Conservation (phyloP, 2,888 invertebrate genomes). For the Xestobium rufovillosum region DNA sequence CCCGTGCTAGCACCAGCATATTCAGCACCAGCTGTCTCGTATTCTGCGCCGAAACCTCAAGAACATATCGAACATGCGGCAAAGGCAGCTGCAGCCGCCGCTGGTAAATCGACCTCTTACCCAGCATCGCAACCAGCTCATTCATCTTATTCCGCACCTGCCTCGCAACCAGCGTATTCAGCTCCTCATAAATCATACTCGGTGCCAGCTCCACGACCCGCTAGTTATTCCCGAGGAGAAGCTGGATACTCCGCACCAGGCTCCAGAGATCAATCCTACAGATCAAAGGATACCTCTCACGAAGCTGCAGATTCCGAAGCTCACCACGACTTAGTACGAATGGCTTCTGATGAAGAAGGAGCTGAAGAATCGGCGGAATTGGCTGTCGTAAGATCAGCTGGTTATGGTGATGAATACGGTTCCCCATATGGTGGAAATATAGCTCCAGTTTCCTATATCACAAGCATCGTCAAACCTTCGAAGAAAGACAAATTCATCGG, state of each 20-base stretch:
- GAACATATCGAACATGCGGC: no score
- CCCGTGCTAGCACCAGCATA: background rate
- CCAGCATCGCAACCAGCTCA: no score
- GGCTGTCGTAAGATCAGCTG: background rate
- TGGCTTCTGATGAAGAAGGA: no score
- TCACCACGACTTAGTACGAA: no score
- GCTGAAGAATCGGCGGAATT: background rate
- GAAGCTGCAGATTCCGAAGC: no score
- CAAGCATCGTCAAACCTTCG: constrained; percentile 10
- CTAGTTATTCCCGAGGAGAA: no score
- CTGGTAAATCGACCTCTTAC: no score
- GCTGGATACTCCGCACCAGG: no score
- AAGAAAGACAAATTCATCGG: constrained; percentile 9
- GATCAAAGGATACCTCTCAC: no score
- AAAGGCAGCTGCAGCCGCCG: constrained; percentile 1
- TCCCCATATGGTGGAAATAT: constrained; percentile 1
- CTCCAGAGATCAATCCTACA: no score
- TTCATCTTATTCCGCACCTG: no score
- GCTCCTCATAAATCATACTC: background rate
- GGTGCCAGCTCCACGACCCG: background rate
- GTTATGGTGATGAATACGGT: constrained; percentile 14
- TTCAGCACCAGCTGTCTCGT: background rate
- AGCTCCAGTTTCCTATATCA: constrained; percentile 9
- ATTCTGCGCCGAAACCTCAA: background rate
- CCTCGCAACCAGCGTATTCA: no score